Conservation (phyloP, 2,113 vertebrate species). For the Ophiodon elongatus region DNA sequence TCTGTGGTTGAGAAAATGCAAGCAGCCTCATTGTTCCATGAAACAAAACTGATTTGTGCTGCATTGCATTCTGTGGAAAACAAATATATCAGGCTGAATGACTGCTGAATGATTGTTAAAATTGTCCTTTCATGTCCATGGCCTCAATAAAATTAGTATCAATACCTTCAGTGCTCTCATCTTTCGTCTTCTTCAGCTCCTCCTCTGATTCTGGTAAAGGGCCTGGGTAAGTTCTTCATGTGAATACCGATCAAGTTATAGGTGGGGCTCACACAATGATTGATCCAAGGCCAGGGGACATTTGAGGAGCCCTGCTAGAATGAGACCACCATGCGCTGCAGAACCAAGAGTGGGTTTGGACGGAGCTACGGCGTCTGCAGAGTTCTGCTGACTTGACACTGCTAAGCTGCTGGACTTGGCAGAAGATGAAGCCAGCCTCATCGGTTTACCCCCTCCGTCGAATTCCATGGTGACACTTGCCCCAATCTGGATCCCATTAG, state of each 20-base stretch:
- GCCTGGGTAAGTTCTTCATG: neutral
- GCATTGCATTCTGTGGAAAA: neutral
- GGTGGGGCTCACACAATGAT: neutral
- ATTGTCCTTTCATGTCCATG: neutral
- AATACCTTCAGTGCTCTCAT: neutral
- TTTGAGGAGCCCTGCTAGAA: neutral
- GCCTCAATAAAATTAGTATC: neutral
- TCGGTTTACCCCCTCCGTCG: constrained; percentile 43
- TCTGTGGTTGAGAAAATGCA: neutral
- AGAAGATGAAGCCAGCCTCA: constrained; percentile 63
- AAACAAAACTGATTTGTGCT: neutral
- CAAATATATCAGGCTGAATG: neutral
- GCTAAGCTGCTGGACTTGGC: constrained; percentile 67
- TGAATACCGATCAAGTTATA: constrained; percentile 14
- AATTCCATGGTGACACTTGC: constrained; percentile 87
- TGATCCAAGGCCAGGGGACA: constrained; percentile 20
- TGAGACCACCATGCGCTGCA: constrained; percentile 24
- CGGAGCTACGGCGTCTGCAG: constrained; percentile 5
- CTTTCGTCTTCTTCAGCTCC: neutral
- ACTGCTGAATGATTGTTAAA: neutral
- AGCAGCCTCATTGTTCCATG: neutral
- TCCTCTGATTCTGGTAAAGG: neutral
- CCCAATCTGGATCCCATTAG: constrained; percentile 90
- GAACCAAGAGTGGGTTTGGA: constrained; percentile 57
- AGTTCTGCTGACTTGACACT: constrained; percentile 68